These are phyloP conservation scores for Sander lucioperca DNA, from an alignment of 2,113 vertebrate species.

Conservation along the genomic window DNA sequence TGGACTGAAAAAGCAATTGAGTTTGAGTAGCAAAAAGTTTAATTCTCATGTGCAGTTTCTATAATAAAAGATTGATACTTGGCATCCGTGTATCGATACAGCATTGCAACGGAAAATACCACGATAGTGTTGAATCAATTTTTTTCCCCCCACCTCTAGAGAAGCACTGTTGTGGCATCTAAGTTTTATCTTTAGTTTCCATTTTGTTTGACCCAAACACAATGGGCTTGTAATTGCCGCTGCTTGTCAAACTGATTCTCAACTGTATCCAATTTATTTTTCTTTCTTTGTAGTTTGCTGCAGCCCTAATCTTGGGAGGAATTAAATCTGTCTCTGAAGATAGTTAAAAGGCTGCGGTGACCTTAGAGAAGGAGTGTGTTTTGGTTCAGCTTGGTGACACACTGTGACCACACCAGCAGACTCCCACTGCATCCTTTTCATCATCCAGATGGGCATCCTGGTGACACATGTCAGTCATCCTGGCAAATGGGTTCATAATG, in stretches of 20 bases:
- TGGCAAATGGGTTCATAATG: background rate
- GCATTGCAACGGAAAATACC: too few species aligned
- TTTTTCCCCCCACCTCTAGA: too few species aligned
- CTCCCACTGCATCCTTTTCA: slow-evolving; percentile 30
- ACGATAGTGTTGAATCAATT: too few species aligned
- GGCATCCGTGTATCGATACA: too few species aligned
- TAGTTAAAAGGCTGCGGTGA: background rate
- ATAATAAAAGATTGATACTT: too few species aligned
- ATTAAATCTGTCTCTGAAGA: background rate
- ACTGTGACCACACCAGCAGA: slow-evolving; percentile 15
- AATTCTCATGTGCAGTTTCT: too few species aligned
- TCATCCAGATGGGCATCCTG: slow-evolving; percentile 28
- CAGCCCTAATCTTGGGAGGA: background rate
- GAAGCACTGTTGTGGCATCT: background rate
- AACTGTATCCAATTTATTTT: background rate
- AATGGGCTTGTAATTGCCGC: background rate
- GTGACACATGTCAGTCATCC: slow-evolving; percentile 61
- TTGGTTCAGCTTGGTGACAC: slow-evolving; percentile 11
- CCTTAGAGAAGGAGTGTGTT: slow-evolving; percentile 21
- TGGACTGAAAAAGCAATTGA: too few species aligned
- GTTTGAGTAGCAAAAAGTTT: too few species aligned
- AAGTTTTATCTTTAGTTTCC: background rate
- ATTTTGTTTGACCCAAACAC: background rate
- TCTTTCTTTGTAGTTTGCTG: slow-evolving; percentile 8
- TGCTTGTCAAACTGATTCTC: background rate